Evolutionary conservation across 2,888 invertebrate genomes (phyloP), one percentile per base, ranked within the genome.

Genomic region (Lasius fuliginosus): DNA sequence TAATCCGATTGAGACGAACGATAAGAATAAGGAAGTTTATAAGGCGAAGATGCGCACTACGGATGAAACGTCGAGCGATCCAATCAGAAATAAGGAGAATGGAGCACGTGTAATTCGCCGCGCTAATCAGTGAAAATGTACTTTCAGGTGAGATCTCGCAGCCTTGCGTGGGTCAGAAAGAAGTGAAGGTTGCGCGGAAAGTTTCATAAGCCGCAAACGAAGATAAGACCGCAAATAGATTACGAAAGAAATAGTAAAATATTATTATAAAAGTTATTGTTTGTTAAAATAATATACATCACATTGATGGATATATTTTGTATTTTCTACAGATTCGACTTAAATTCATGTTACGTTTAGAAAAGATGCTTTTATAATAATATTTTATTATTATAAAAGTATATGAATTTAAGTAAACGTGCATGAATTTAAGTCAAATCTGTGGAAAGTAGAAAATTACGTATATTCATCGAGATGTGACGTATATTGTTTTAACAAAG

Each of bases 151-250:
- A 74, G 42, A 46, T 23, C 0, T 71, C 56, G 6, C 71, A 76
- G n/a, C n/a, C 18, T 40, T 67, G 53, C 27, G 18, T 67, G 18
- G 27, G 12, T 36, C 53, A 12, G 27, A 56, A 67, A 33, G 40
- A 18, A 53, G 36, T 40, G 40, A 88, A 81, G n/a, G 69, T 87
- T 33, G 77, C 83, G 0, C 68, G 83, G 64, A 82, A 36, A n/a
- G 40, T 67, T 56, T 40, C 53, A 53, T 65, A 76, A 65, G 23
- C 27, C 12, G 76, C 65, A 23, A 56, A 15, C n/a, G n/a, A 27
- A 77, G 53, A 65, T 76, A 40, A 65, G 12, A 36, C 36, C 62
- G 27, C 36, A 27, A 53, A 65, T 46, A 53, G 27, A 18, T 36
- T 9, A 15, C 36, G 49, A 49, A 18, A 3, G 0, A 62, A 67